Evolutionary conservation across 2,113 vertebrate genomes (phyloP).

Genomic region (Coturnix japonica): DNA sequence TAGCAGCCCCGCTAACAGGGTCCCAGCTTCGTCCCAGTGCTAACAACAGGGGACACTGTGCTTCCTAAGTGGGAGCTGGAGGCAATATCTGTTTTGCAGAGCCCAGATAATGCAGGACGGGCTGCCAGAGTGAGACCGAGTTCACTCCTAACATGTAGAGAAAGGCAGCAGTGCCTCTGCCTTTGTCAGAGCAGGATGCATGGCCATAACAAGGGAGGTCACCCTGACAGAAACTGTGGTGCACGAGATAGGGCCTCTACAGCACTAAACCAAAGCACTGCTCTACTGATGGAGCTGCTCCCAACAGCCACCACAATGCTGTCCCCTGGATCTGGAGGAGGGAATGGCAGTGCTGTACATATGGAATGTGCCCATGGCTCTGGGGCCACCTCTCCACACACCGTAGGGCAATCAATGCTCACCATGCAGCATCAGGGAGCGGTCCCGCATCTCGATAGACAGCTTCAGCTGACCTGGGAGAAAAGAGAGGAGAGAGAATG

Average conservation of each 20-base stretch:
- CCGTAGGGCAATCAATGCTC: constrained; percentile 47
- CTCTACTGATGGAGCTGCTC: background rate
- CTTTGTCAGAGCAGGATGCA: accelerated
- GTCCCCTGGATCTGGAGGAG: background rate
- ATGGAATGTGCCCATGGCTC: accelerated
- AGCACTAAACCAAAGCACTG: background rate
- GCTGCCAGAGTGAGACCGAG: background rate
- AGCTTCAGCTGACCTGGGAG: constrained; percentile 81
- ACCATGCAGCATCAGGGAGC: constrained; percentile 73
- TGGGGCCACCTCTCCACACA: accelerated
- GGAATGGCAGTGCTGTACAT: background rate
- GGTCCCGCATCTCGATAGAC: constrained; percentile 61
- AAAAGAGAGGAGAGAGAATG: background rate
- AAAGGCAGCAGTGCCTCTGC: background rate
- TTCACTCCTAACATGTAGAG: background rate
- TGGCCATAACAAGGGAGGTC: accelerated
- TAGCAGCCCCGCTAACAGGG: background rate
- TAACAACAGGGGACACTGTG: accelerated
- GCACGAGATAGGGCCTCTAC: background rate
- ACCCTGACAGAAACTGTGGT: background rate
- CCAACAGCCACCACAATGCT: background rate
- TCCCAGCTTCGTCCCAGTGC: background rate
- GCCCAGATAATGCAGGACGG: accelerated
- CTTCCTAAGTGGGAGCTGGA: accelerated
- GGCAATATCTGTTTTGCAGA: background rate